Base-by-base conservation (phyloP, 2,797 vertebrate species). In the Microcaecilia unicolor region DNA sequence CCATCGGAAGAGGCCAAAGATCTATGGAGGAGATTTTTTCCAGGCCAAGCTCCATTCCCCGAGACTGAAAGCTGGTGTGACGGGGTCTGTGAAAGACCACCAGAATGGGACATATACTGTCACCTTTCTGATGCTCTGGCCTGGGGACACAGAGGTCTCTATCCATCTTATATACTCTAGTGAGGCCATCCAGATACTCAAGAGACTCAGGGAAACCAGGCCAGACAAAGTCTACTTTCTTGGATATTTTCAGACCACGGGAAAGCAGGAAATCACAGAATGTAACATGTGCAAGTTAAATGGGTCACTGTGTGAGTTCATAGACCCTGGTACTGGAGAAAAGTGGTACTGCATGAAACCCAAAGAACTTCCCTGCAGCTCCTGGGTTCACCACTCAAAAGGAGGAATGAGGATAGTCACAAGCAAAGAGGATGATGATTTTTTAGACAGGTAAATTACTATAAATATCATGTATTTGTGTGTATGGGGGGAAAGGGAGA, bases 91-190 rank as follows among this genome's bases (percentile, higher is more conserved):
- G 12, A 33, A 7, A 11, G 70, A 71, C 18, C 51, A 69, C 31
- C 28, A 39, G 17, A 73, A 77, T 4, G 72, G 72, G 15, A 70
- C 46, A 2, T 75, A 75, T 40, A 36, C 62, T 6, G 36, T 56
- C 18, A 37, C 35, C 3, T 49, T 73, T 21, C 47, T 51, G 2
- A 53, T 74, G 25, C 48, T 64, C 6, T 75, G 67, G 66, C 24
- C 54, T 2, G 74, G 72, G 4, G 8, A 18, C 7, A 60, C 48
- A 18, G 52, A 41, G 25, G 56, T 68, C 3, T 55, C 51, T 7
- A 50, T 75, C 8, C 15, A 44, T 9, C 49, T 77, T 20, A 56
- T 71, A 28, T 67, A 74, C 41, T 72, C 73, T 43, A 76, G 71
- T 0, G 67, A 74, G 41, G 69, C 61, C 2, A 43, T 73, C 6